phyloP scores from a whole-genome alignment of 1,140 invertebrate genomes.

The Brachionus calyciflorus region DNA sequence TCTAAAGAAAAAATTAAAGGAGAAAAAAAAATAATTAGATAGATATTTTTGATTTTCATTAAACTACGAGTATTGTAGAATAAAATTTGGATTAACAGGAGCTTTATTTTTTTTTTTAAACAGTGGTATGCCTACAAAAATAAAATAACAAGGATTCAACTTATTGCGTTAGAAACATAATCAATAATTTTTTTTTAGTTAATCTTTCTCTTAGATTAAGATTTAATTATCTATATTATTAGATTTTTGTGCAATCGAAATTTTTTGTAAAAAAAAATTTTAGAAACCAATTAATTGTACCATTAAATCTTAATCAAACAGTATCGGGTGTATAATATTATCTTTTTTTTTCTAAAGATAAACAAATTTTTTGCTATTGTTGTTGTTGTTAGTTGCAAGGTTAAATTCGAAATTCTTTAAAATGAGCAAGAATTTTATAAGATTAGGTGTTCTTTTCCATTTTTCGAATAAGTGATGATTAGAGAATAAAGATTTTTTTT shows the following conservation, averaged over 20 bases:
- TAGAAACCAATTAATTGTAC: conserved; percentile 11
- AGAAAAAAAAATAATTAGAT: conserved; percentile 8
- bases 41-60: background rate
- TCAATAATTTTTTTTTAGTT: background rate
- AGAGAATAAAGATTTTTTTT: no score
- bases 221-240: conserved; percentile 38
- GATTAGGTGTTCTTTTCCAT: no score
- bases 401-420: background rate
- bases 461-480: no score
- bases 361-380: background rate
- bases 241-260: background rate
- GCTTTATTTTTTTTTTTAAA: conserved; percentile 1
- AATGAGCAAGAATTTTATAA: no score
- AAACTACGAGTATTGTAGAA: conserved; percentile 13
- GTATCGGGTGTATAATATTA: background rate
- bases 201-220: conserved; percentile 26
- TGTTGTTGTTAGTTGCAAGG: no score
- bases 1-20: background rate
- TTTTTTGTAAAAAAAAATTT: background rate
- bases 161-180: background rate
- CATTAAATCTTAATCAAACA: conserved; percentile 38
- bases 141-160: background rate
- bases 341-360: conserved; percentile 8
- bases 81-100: conserved; percentile 25
- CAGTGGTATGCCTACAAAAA: conserved; percentile 23